Base-by-base conservation (phyloP, 2,888 invertebrate genomes). In the Ariolimax columbianus region DNA sequence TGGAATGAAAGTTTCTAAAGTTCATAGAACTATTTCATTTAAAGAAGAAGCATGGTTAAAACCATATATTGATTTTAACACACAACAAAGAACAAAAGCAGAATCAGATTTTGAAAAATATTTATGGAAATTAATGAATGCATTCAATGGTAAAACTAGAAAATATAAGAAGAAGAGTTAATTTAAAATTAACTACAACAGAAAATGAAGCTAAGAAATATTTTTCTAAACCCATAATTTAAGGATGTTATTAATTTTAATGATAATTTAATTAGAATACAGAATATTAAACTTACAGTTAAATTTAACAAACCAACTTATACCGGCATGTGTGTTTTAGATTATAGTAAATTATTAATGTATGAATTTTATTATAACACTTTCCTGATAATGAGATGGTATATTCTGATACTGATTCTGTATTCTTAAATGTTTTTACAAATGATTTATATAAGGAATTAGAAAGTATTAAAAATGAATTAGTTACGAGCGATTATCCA, bases 71-170 rank as follows among this genome's bases (percentile, higher is more conserved):
- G 87, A 91, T 40, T 88, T 91, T 4, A 89, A 91, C 84, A 90
- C 89, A 2, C 51, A 89, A 17, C 84, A 80, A 79, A 77, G 92
- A 30, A 89, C 88, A 87, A 59, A 88, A 26, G 91, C 87, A 88
- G 90, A 86, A 85, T 91, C 88, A 87, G 89, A 91, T 51, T 93
- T 93, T 88, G 91, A 91, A 82, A 83, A 94, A 92, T 86, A 91
- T 86, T 91, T 94, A 38, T 87, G 82, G 19, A 80, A 80, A 80
- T 23, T 80, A 47, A 80, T 80, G 80, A 80, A 80, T 63, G 33
- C 80, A 23, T 36, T 80, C 40, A 68, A 38, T 80, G 80, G 80
- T 7, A 80, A 80, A 43, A 80, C 9, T 80, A 23, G 80, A 80
- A 68, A 68, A 80, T 19, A n/a, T 59, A 23, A 55, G 59, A 59